Evolutionary conservation across 2,113 vertebrate genomes (phyloP).

Genomic region (Pantherophis guttatus): DNA sequence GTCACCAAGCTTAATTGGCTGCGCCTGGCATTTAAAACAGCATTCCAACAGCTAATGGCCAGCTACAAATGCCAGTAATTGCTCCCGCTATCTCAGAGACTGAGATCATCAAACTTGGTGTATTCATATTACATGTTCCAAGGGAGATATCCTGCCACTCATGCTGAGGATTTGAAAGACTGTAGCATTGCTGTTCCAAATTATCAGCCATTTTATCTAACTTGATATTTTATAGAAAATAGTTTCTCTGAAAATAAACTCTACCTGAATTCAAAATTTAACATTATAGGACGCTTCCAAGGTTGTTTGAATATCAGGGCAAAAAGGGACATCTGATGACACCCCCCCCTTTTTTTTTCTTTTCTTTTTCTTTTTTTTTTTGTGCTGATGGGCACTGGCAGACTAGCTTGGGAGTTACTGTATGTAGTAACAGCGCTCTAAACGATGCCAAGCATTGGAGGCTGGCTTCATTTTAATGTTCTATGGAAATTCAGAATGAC

Average conservation of each 20-base stretch:
- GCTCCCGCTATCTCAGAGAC: constrained; percentile 8
- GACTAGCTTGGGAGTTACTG: background rate
- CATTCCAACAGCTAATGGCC: constrained; percentile 15
- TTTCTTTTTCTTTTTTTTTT: background rate
- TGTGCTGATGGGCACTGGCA: background rate
- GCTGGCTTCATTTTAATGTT: background rate
- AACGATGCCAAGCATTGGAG: background rate
- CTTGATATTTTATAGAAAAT: background rate
- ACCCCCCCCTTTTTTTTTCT: no score
- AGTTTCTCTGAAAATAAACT: background rate
- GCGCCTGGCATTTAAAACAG: constrained; percentile 13
- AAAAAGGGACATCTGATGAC: background rate
- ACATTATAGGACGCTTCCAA: background rate
- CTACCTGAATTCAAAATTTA: background rate
- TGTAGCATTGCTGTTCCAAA: background rate
- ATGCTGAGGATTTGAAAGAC: background rate
- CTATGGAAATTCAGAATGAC: no score
- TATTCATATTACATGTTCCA: background rate
- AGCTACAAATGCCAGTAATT: constrained; percentile 18
- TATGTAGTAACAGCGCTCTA: background rate
- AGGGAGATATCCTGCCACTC: background rate
- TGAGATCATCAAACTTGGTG: background rate
- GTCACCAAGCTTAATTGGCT: constrained; percentile 18
- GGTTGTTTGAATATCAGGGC: background rate
- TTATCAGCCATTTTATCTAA: background rate